These are phyloP conservation scores for Campylomormyrus numenius DNA, from an alignment of 2,113 vertebrate species.

Conservation along the genomic window DNA sequence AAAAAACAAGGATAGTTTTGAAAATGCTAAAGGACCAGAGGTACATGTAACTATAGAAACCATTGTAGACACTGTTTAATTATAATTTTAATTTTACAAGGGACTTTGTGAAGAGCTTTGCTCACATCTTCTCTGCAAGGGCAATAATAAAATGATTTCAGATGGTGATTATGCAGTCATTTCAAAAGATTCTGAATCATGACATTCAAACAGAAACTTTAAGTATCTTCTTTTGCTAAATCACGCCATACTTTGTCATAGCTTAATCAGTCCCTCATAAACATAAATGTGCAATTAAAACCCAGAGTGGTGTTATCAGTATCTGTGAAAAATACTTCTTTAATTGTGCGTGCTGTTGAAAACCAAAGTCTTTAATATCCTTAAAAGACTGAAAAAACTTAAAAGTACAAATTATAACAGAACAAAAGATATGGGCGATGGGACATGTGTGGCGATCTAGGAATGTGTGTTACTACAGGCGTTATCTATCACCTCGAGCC, in stretches of 20 bases:
- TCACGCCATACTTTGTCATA: not conserved
- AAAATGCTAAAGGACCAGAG: not conserved
- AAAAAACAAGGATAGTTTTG: not conserved
- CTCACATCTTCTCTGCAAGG: not conserved
- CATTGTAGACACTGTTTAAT: not conserved
- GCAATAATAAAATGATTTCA: not conserved
- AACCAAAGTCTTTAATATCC: not conserved
- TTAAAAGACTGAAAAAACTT: not conserved
- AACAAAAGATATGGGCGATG: not conserved
- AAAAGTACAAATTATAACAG: not conserved
- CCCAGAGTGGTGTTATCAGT: not conserved
- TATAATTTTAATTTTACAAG: not conserved
- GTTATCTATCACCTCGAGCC: not conserved
- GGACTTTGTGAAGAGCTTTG: not conserved
- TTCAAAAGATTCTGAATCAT: not conserved
- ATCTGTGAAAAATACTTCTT: not conserved
- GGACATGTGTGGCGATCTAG: not conserved
- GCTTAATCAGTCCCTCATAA: not conserved
- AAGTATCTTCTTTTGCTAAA: not conserved
- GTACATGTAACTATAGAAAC: not conserved
- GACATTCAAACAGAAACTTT: not conserved
- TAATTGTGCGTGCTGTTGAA: not conserved
- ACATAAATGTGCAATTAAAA: not conserved
- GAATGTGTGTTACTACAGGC: not conserved
- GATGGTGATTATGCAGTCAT: conserved; percentile 1